Evolutionary conservation across 2,888 invertebrate species (phyloP).

Genomic region (Scaptomyza polygonia): DNA sequence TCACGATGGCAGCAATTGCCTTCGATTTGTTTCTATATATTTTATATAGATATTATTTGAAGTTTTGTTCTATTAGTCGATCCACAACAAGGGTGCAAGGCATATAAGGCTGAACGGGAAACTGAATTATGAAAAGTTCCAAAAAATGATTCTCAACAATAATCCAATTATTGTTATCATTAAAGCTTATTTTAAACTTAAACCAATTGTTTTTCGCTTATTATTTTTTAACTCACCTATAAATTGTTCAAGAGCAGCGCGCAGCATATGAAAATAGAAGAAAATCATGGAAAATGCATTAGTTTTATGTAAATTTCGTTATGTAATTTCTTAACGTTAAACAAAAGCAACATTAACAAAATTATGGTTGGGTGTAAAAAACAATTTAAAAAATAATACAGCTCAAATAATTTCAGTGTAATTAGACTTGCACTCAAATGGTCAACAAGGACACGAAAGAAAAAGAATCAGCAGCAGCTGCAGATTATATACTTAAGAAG

Average conservation of each 20-base stretch:
- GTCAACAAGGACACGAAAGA: slow-evolving; percentile 57
- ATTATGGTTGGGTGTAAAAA: no score
- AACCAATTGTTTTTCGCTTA: no score
- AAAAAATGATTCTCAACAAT: no score
- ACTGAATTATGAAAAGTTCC: no score
- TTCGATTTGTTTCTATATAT: slow-evolving; percentile 5
- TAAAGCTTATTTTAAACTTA: no score
- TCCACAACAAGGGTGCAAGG: no score
- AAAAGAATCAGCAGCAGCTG: slow-evolving; percentile 22
- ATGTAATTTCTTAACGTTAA: no score
- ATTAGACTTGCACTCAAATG: slow-evolving; percentile 75
- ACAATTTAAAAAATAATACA: no score
- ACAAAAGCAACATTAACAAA: no score
- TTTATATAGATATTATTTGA: background rate
- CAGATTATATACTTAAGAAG: slow-evolving; percentile 62
- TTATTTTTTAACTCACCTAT: slow-evolving; percentile 8
- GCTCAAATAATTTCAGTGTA: slow-evolving; percentile 62
- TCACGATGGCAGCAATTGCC: slow-evolving; percentile 35
- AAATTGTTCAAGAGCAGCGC: background rate
- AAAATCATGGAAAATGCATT: slow-evolving; percentile 21
- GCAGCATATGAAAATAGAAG: slow-evolving; percentile 21
- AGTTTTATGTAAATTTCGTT: slow-evolving; percentile 1
- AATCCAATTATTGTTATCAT: no score
- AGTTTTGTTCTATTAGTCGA: background rate
- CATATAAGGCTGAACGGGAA: background rate